Conservation (phyloP, 2,888 invertebrate genomes). For the Baronia brevicornis region DNA sequence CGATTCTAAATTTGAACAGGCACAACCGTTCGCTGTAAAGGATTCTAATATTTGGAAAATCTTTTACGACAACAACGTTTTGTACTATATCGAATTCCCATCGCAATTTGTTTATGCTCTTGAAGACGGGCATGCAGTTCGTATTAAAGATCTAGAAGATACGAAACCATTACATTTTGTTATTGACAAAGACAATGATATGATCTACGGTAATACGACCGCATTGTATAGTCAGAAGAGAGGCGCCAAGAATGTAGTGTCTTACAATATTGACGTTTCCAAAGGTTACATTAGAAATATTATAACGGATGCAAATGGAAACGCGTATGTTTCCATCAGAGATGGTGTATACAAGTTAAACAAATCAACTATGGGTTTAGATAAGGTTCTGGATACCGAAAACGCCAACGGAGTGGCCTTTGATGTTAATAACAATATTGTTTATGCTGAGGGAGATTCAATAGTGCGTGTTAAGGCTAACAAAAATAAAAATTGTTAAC, state of each 20-base stretch:
- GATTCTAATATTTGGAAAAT: conserved; percentile 10
- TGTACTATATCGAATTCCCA: conserved; percentile 49
- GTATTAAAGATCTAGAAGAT: conserved; percentile 49
- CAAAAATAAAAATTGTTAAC: conserved; percentile 11
- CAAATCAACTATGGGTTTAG: conserved; percentile 28
- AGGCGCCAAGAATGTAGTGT: conserved; percentile 37
- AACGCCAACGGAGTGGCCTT: conserved; percentile 54
- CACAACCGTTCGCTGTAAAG: neutral
- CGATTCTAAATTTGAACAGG: neutral
- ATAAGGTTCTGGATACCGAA: conserved; percentile 33
- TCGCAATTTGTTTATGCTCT: conserved; percentile 42
- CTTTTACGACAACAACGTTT: conserved; percentile 38
- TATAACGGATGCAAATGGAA: conserved; percentile 37
- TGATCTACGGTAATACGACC: conserved; percentile 47
- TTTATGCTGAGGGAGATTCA: conserved; percentile 42
- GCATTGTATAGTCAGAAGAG: conserved; percentile 47
- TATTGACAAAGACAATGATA: conserved; percentile 41
- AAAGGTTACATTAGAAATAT: conserved; percentile 36
- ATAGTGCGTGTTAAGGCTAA: conserved; percentile 24
- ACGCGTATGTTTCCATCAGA: conserved; percentile 36
- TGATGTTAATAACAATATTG: conserved; percentile 48
- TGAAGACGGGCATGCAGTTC: conserved; percentile 30
- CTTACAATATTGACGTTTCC: conserved; percentile 25
- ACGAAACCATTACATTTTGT: conserved; percentile 51
- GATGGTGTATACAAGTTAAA: conserved; percentile 44